phyloP scores from a whole-genome alignment of 2,888 invertebrate genomes.

The Uropetala carovei region DNA sequence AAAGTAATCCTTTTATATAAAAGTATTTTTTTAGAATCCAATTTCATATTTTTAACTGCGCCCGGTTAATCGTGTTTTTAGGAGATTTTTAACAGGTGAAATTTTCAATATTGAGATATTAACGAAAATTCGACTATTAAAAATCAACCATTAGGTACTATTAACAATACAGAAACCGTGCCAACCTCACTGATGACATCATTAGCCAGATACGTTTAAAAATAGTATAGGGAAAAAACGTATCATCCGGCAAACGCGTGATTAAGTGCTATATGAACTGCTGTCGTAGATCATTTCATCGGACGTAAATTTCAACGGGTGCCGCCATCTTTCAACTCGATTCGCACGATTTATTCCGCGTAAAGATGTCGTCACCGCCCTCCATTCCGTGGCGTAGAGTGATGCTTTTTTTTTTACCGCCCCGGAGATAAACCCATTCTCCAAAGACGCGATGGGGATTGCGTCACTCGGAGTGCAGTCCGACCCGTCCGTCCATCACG shows the following conservation, averaged over 20 bases:
- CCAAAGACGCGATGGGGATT: neutral
- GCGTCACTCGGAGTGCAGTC: neutral
- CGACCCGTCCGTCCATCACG: neutral
- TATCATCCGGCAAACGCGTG: neutral
- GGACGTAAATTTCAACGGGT: neutral
- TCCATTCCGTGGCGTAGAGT: neutral
- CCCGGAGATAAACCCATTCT: neutral
- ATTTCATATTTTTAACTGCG: too few relatives aligned
- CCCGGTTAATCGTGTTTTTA: too few relatives aligned
- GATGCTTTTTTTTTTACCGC: neutral
- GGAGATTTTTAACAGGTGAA: too few relatives aligned
- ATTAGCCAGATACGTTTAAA: too few relatives aligned
- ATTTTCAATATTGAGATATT: too few relatives aligned
- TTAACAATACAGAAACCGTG: too few relatives aligned
- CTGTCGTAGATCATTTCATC: neutral
- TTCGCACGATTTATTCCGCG: neutral
- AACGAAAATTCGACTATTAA: too few relatives aligned
- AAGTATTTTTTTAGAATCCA: too few relatives aligned
- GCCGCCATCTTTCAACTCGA: neutral
- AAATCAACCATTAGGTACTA: too few relatives aligned
- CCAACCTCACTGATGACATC: too few relatives aligned
- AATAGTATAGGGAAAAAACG: too few relatives aligned
- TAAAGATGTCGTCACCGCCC: neutral
- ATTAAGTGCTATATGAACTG: neutral
- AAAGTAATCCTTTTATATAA: too few relatives aligned